Base-by-base conservation (phyloP, 2,888 invertebrate genomes). In the Aphidoletes aphidimyza region DNA sequence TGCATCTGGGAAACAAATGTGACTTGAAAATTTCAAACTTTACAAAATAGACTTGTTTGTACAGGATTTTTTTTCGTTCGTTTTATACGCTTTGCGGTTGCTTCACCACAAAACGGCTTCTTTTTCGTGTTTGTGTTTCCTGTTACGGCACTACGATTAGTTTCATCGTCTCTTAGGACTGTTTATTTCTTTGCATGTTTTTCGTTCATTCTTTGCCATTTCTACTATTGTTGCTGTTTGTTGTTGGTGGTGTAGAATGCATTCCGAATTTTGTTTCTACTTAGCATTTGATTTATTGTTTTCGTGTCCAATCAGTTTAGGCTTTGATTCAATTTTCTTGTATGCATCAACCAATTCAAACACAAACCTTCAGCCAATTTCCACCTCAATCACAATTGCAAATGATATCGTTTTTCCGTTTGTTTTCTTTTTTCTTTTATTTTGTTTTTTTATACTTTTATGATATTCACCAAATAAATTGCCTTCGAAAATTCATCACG, bases 201-300 rank as follows among this genome's bases (percentile, higher is more conserved):
- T 69, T 69, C 69, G 11, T 69, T 69, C 14, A 14, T 69, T 69
- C 14, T 30, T 22, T 22, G 9, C 2, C 17, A 3, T 54, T 14
- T 54, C 3, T 22, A 22, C 22, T 54, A 1, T 54, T 54, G n/a
- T 22, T 69, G 69, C 69, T 30, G 0, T 69, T 69, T 69, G 2
- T 22, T 54, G 26, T 69, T 69, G 69, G 69, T n/a, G 69, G 26
- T n/a, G n/a, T n/a, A n/a, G n/a, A n/a, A n/a, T n/a, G n/a, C n/a
- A n/a, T n/a, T n/a, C n/a, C 11, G 30, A 69, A 69, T 30, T 69
- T 5, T 17, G 30, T 69, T 69, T 69, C 69, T 69, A 69, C 69
- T 69, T 69, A 69, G 69, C 69, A 69, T 69, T 69, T 69, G 69
- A 69, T 69, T 69, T 69, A 69, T 69, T 69, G 69, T 69, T 69